Evolutionary conservation across 2,797 vertebrate species (phyloP).

Genomic region (Lophotriccus pileatus): DNA sequence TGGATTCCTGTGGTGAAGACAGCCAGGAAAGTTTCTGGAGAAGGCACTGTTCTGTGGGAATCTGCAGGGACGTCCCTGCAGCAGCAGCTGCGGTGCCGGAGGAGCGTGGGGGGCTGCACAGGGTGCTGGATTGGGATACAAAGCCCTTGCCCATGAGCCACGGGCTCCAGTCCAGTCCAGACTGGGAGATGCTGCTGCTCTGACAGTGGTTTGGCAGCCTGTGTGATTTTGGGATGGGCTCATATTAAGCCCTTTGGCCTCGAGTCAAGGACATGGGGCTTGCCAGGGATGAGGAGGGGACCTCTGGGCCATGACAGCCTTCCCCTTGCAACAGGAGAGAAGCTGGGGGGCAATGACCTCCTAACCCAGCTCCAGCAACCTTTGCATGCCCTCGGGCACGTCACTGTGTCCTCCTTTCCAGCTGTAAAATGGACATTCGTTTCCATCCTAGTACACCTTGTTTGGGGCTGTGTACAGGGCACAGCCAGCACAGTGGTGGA

Average conservation of each 20-base stretch:
- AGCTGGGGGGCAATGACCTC: not conserved
- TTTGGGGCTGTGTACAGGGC: not conserved
- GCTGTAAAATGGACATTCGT: not conserved
- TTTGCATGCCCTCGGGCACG: fast-evolving
- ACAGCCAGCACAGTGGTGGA: not conserved
- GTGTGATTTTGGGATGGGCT: not conserved
- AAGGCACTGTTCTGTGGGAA: not conserved
- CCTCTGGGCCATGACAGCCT: not conserved
- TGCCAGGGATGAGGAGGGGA: not conserved
- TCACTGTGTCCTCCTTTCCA: not conserved
- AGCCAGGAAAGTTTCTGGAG: not conserved
- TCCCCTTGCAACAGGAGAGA: not conserved
- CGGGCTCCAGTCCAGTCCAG: not conserved
- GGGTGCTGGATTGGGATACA: fast-evolving
- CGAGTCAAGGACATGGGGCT: not conserved
- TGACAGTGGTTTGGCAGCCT: not conserved
- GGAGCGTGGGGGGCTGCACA: fast-evolving
- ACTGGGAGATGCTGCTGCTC: not conserved
- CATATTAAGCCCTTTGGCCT: not conserved
- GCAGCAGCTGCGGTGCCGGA: not conserved
- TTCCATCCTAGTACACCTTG: not conserved
- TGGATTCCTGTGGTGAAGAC: not conserved
- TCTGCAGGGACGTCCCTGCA: not conserved
- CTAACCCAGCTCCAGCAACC: not conserved
- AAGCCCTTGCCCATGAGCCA: not conserved